phyloP scores from a whole-genome alignment of 2,888 invertebrate species.

The Hypolimnas misippus region DNA sequence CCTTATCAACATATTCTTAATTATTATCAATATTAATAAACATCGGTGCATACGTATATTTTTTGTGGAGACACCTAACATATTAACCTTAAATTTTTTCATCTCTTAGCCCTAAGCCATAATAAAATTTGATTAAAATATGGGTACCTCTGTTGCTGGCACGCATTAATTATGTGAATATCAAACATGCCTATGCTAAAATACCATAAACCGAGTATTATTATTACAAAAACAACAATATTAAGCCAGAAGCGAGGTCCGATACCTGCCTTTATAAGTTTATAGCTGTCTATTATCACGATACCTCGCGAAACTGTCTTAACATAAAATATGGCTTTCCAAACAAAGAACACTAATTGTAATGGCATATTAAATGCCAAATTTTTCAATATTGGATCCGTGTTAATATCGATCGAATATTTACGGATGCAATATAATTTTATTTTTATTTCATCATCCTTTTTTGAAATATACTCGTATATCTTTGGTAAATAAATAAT shows the following conservation, averaged over 20 bases:
- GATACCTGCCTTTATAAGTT: conserved; percentile 57
- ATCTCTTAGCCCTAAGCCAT: conserved; percentile 59
- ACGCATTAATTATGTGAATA: conserved; percentile 72
- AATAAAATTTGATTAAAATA: conserved; percentile 77
- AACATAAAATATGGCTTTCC: conserved; percentile 39
- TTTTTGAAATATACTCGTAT: neutral
- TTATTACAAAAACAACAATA: conserved; percentile 52
- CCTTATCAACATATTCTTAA: neutral
- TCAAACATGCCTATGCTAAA: conserved; percentile 67
- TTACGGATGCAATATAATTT: conserved; percentile 28
- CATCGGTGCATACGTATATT: conserved; percentile 1
- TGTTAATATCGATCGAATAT: conserved; percentile 32
- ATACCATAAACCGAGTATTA: conserved; percentile 53
- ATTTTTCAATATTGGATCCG: conserved; percentile 31
- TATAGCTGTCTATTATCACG: conserved; percentile 41
- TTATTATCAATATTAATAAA: conserved; percentile 1
- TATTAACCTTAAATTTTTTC: conserved; percentile 51
- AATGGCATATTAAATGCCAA: conserved; percentile 44
- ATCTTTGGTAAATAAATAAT: conserved; percentile 3
- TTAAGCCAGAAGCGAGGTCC: conserved; percentile 47
- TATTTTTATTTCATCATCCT: conserved; percentile 12
- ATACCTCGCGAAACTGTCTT: conserved; percentile 36
- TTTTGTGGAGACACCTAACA: conserved; percentile 15
- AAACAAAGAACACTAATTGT: conserved; percentile 41
- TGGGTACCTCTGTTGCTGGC: conserved; percentile 65